phyloP scores from a whole-genome alignment of 2,113 vertebrate genomes.

The Gorsachius goisagi region DNA sequence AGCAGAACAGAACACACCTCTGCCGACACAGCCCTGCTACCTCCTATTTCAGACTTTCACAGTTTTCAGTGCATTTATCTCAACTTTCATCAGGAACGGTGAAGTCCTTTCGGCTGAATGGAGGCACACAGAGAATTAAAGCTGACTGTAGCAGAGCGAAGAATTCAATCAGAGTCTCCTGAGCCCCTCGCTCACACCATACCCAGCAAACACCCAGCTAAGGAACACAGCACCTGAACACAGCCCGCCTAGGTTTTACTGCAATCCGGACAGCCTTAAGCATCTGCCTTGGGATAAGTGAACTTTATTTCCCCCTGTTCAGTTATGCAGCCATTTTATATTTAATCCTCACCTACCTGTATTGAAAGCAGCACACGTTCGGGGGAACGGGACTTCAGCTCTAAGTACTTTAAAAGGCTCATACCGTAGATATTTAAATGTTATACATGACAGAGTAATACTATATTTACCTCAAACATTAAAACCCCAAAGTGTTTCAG shows the following conservation, averaged over 20 bases:
- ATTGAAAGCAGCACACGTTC: neutral
- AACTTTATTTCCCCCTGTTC: neutral
- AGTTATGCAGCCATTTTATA: neutral
- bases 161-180: neutral
- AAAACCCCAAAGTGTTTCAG: neutral
- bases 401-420: neutral
- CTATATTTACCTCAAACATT: conserved; percentile 13
- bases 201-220: neutral
- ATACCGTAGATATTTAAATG: neutral
- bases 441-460: neutral
- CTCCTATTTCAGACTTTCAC: neutral
- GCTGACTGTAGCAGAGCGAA: neutral
- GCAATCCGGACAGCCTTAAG: neutral
- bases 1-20: neutral
- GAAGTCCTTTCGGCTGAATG: neutral
- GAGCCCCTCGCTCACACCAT: neutral
- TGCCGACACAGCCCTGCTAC: neutral
- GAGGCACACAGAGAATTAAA: neutral
- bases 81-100: neutral
- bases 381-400: neutral
- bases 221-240: neutral
- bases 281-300: neutral
- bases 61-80: neutral
- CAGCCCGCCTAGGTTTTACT: neutral
- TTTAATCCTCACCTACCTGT: neutral